Evolutionary conservation across 1,140 invertebrate genomes (phyloP).

Genomic region (Chrysoperla carnea): DNA sequence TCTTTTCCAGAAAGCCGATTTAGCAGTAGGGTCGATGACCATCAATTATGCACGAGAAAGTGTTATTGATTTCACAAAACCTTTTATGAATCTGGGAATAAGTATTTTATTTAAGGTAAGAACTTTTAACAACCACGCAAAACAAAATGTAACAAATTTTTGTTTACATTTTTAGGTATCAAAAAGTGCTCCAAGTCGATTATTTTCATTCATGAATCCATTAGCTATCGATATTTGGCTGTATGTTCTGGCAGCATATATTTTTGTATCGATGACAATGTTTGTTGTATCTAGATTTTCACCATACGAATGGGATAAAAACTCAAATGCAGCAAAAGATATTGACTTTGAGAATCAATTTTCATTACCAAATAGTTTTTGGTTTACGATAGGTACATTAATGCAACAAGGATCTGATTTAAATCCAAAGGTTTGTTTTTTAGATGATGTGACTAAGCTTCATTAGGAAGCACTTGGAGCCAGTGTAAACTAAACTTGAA

Average conservation of each 20-base stretch:
- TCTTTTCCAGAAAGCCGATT: constrained; percentile 56
- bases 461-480: too few species aligned
- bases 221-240: constrained; percentile 72
- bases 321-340: constrained; percentile 48
- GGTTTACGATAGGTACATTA: constrained; percentile 66
- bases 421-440: constrained; percentile 40
- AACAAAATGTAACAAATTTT: neutral
- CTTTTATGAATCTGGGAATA: constrained; percentile 79
- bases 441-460: too few species aligned
- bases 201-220: constrained; percentile 80
- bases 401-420: constrained; percentile 71
- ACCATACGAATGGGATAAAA: constrained; percentile 66
- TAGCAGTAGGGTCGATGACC: constrained; percentile 83
- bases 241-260: constrained; percentile 58
- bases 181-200: constrained; percentile 46
- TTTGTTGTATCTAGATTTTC: constrained; percentile 67
- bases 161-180: constrained; percentile 25
- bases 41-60: constrained; percentile 85
- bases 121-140: neutral
- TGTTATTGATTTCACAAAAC: constrained; percentile 88
- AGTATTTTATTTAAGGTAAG: constrained; percentile 71
- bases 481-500: too few species aligned
- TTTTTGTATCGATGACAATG: constrained; percentile 63
- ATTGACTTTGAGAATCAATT: constrained; percentile 44
- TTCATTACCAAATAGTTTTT: constrained; percentile 52